Evolutionary conservation across 2,797 vertebrate genomes (phyloP).

Genomic region (Choloepus didactylus): DNA sequence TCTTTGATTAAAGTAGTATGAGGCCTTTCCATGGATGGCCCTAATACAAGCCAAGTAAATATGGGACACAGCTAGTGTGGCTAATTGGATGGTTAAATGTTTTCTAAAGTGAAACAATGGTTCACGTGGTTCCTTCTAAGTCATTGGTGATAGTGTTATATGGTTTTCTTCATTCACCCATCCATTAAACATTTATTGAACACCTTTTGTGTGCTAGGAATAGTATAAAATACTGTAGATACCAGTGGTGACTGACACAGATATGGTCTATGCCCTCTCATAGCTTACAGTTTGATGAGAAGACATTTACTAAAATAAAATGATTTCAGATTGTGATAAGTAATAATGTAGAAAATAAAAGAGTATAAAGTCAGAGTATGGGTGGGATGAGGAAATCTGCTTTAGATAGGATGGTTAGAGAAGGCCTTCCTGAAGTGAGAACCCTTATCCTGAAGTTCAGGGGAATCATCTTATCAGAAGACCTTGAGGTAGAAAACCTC

Average conservation of each 20-base stretch:
- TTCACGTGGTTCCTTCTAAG: background rate
- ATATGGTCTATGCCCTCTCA: background rate
- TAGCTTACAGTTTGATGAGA: background rate
- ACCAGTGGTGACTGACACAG: background rate
- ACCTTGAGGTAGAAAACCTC: background rate
- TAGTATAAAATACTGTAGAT: background rate
- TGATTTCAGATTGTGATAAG: background rate
- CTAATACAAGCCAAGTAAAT: background rate
- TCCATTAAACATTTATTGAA: background rate
- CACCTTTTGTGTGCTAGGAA: background rate
- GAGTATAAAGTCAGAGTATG: background rate
- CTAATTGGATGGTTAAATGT: background rate
- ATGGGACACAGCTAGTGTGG: conserved; percentile 10
- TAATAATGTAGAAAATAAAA: conserved; percentile 43
- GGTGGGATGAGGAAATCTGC: background rate
- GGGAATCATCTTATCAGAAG: background rate
- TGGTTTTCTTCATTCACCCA: conserved; percentile 31
- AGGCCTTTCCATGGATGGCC: background rate
- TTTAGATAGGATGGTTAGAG: background rate
- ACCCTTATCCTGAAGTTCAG: background rate
- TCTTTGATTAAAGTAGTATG: background rate
- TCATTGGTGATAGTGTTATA: background rate
- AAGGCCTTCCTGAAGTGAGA: background rate
- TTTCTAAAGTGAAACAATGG: conserved; percentile 30
- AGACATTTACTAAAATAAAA: background rate